Percentiles rank a stretch among this genome's conserved stretches.
phyloP scores from a whole-genome alignment of 2,113 vertebrate species.

The Pedetes capensis region DNA sequence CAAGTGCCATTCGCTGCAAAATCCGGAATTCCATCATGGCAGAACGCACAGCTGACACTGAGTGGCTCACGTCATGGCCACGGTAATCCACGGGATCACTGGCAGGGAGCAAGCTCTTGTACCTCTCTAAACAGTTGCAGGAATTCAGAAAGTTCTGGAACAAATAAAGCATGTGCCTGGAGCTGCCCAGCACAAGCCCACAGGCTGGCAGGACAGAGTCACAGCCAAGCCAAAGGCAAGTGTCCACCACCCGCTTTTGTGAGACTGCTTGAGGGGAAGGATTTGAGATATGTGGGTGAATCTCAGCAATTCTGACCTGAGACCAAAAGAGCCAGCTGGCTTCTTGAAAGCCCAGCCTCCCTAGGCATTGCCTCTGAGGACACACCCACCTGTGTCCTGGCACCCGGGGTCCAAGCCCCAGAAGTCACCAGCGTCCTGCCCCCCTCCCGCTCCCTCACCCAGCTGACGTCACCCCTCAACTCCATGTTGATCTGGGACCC shows the following conservation, averaged over 20 bases:
- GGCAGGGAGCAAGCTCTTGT: slow-evolving; percentile 59
- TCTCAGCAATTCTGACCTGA: not conserved
- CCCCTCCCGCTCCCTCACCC: slow-evolving; percentile 40
- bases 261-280: not conserved
- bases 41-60: slow-evolving; percentile 71
- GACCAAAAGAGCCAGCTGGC: accelerated
- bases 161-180: slow-evolving; percentile 62
- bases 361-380: not conserved
- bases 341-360: not conserved
- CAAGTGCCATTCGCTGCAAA: slow-evolving; percentile 78
- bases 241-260: not conserved
- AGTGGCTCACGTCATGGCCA: slow-evolving; percentile 66
- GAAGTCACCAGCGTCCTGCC: not conserved
- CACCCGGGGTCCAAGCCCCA: not conserved
- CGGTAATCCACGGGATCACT: slow-evolving; percentile 24
- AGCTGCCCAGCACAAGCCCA: slow-evolving; percentile 65
- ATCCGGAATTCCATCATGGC: slow-evolving; percentile 73
- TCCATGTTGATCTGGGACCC: slow-evolving; percentile 61
- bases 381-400: not conserved
- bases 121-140: slow-evolving; percentile 71
- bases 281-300: accelerated
- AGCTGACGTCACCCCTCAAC: slow-evolving; percentile 52
- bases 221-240: not conserved
- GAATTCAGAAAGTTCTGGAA: slow-evolving; percentile 61
- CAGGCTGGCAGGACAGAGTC: not conserved